Evolutionary conservation across 53 echinoderm and acorn worm species (phyloP).

Genomic region (Henricia sp.): DNA sequence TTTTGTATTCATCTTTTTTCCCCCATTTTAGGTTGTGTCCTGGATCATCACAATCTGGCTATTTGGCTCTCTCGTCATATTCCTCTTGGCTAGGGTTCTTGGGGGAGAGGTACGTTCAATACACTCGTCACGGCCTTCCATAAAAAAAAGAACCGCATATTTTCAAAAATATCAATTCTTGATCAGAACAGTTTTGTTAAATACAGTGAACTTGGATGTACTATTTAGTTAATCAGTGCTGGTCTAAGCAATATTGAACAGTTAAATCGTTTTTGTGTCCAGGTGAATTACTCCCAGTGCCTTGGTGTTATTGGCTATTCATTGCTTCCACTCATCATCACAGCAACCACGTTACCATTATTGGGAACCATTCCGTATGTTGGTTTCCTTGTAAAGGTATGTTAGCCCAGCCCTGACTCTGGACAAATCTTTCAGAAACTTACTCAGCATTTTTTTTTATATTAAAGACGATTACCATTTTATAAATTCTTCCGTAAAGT

Average conservation of each 20-base stretch:
- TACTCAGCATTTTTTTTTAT: too few species aligned
- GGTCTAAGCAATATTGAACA: too few species aligned
- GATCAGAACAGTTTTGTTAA: too few species aligned
- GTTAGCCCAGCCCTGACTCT: too few species aligned
- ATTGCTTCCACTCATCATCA: constrained; percentile 85
- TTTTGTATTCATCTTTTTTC: not conserved
- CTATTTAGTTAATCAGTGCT: too few species aligned
- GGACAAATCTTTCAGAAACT: too few species aligned
- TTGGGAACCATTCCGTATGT: constrained; percentile 71
- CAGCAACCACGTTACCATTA: constrained; percentile 81
- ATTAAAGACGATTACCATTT: too few species aligned
- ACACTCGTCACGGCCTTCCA: too few species aligned
- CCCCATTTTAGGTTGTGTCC: constrained; percentile 75
- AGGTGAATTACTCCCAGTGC: constrained; percentile 98
- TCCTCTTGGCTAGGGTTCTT: constrained; percentile 86
- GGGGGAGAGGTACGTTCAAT: constrained; percentile 80
- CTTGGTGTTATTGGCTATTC: constrained; percentile 98
- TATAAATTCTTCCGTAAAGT: too few species aligned
- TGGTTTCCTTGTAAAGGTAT: constrained; percentile 83
- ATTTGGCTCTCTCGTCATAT: constrained; percentile 86
- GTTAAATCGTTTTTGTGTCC: constrained; percentile 10
- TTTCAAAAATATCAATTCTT: too few species aligned
- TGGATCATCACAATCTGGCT: constrained; percentile 99
- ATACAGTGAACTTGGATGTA: too few species aligned
- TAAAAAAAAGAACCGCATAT: not conserved